Conservation (phyloP, 2,888 invertebrate genomes). For the Adelphocoris suturalis region DNA sequence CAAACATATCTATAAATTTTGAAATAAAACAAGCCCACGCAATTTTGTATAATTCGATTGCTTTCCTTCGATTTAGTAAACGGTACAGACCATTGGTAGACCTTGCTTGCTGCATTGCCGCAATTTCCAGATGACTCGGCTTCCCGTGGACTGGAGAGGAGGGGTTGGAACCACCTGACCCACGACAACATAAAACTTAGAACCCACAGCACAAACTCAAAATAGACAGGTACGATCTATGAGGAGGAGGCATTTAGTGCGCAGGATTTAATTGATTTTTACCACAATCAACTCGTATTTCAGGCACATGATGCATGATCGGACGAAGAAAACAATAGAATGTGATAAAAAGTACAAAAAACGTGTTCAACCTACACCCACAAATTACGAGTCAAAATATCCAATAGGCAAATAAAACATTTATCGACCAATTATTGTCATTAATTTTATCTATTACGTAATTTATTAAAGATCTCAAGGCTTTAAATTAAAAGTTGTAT, state of each 20-base stretch:
- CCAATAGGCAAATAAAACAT: no score
- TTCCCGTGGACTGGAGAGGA: conserved; percentile 86
- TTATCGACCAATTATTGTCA: no score
- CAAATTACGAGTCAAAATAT: no score
- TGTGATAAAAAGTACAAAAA: background rate
- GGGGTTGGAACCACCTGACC: conserved; percentile 79
- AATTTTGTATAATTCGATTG: background rate
- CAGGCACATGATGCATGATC: conserved; percentile 19
- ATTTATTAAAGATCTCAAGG: no score
- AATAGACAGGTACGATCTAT: background rate
- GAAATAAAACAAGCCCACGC: conserved; percentile 14
- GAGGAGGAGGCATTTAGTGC: background rate
- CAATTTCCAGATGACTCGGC: conserved; percentile 86
- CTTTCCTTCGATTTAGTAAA: background rate
- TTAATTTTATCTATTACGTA: no score
- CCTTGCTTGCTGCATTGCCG: conserved; percentile 83
- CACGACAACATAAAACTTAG: conserved; percentile 40
- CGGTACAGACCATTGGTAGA: conserved; percentile 86
- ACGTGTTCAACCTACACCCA: background rate
- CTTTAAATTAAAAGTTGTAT: no score
- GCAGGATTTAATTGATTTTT: background rate
- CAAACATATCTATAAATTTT: background rate
- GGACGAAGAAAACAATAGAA: background rate
- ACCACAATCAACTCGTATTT: background rate
- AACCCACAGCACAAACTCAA: conserved; percentile 64